Base-by-base conservation (phyloP, 2,113 vertebrate species). In the Craseonycteris thonglongyai region DNA sequence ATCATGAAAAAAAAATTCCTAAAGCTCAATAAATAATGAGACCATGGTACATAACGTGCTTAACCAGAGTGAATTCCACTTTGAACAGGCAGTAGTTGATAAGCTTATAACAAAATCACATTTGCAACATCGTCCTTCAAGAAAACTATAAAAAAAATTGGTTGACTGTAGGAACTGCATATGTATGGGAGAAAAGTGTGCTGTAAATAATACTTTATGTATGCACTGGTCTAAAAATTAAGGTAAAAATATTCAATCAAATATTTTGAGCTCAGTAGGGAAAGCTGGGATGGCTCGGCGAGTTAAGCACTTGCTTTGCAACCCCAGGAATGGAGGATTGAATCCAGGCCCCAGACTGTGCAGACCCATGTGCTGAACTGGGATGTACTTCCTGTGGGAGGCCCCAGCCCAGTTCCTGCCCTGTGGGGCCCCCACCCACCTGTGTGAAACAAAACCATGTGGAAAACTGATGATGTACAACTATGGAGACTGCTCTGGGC, bases 181-280 rank as follows among this genome's bases (percentile, higher is more conserved):
- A 51, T 40, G 30, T 12, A 51, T 40, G 30, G 30, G 45, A 79
- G 66, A 66, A 89, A 93, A 93, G 88, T 42, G 42, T 75, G 38
- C 26, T 91, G 19, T 63, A 94, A 91, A 82, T 72, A 87, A 69
- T 63, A 30, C 35, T 81, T 79, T 61, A 66, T 26, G 45, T 47
- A 87, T 56, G 30, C 26, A n/a, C 22, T 59, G 3, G 65, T 35
- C 21, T 91, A 18, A 91, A 91, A 95, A 93, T 88, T 69, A 91
- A 95, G 66, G 51, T 79, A 69, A 93, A 81, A 93, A 75, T 66
- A 72, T 79, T 81, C 18, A 90, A 61, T 80, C 42, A 87, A 69
- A 56, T 84, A 88, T 49, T 96, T 86, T 83, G 14, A 95, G 42
- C 26, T 94, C 21, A 45, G 61, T 80, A 92, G n/a, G n/a, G n/a